Conservation (phyloP, 2,113 vertebrate species). For the Amia ocellicauda region DNA sequence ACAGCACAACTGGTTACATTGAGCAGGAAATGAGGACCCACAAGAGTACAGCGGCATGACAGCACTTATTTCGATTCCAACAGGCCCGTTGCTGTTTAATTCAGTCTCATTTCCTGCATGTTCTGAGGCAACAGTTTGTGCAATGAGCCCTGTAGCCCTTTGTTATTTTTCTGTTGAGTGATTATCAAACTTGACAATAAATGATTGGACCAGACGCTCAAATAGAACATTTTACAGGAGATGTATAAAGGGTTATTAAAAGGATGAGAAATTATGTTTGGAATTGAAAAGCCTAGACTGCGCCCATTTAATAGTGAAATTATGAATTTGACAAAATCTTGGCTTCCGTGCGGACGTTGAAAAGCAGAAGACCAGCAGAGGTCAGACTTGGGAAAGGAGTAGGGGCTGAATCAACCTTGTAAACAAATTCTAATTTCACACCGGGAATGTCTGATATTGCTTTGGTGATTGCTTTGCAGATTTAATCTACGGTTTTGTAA, state of each 20-base stretch:
- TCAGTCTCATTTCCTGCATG: neutral
- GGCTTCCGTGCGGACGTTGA: neutral
- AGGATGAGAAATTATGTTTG: neutral
- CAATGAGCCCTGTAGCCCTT: neutral
- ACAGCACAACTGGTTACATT: too few species aligned
- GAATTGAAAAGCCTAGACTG: neutral
- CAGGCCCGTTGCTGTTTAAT: neutral
- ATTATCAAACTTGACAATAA: slow-evolving; percentile 14
- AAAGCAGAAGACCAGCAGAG: neutral
- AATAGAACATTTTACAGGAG: slow-evolving; percentile 12
- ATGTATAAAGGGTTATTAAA: neutral
- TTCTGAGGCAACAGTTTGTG: neutral
- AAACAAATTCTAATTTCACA: slow-evolving; percentile 17
- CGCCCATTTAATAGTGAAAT: neutral
- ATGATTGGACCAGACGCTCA: neutral
- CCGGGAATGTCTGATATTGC: neutral
- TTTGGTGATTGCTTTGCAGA: slow-evolving; percentile 13
- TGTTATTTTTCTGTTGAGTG: slow-evolving; percentile 13
- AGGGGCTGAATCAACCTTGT: slow-evolving; percentile 2
- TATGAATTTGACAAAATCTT: neutral
- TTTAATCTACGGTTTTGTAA: neutral
- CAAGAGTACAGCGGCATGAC: neutral
- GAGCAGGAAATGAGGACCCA: neutral
- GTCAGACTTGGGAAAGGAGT: neutral
- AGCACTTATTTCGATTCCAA: neutral